Base-by-base conservation (phyloP, 2,797 vertebrate species). In the Hemitrygon akajei region DNA sequence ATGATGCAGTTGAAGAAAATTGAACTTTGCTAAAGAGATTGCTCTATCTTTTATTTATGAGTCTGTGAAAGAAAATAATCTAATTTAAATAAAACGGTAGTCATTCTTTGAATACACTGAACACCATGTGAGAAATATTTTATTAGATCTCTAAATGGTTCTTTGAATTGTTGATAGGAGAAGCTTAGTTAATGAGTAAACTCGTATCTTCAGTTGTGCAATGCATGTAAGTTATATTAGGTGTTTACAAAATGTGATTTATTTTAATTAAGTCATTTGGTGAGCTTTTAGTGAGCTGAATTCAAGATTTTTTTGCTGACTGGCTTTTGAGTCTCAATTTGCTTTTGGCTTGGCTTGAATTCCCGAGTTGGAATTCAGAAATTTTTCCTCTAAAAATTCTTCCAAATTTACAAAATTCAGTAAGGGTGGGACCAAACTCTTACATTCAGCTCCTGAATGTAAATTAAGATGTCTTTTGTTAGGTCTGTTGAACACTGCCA, bases 21-120 rank as follows among this genome's bases (percentile, higher is more conserved):
- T 84, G 56, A 86, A 86, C 25, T n/a, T 56, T 86, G 25, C 82
- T 60, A 86, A 60, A 86, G 82, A 86, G 56, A 86, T 56, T 86
- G 56, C 27, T 16, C 7, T 16, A 56, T 56, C 25, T 86, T 86
- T 86, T 60, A 86, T 60, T 84, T 84, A 86, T 86, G 27, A 14
- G 27, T 60, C 56, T 9, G 25, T 30, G 27, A 86, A 86, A 60
- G 12, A 60, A 60, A 86, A 60, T 27, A 84, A 84, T 84, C 47
- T 60, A 86, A 30, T 60, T 86, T 14, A 60, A 86, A 86, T 14
- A 60, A 86, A 86, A 86, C 56, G 30, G 14, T 86, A 86, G 82
- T 60, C 56, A 10, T 58, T 86, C 56, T 86, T 60, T 86, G 58
- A 60, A 60, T 86, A 60, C 27, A 30, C 7, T 30, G 56, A 86